Percentiles rank a stretch among this genome's conserved stretches.
These are phyloP conservation scores for Danionella cerebrum DNA, from an alignment of 2,113 vertebrate genomes.

Conservation along the genomic window DNA sequence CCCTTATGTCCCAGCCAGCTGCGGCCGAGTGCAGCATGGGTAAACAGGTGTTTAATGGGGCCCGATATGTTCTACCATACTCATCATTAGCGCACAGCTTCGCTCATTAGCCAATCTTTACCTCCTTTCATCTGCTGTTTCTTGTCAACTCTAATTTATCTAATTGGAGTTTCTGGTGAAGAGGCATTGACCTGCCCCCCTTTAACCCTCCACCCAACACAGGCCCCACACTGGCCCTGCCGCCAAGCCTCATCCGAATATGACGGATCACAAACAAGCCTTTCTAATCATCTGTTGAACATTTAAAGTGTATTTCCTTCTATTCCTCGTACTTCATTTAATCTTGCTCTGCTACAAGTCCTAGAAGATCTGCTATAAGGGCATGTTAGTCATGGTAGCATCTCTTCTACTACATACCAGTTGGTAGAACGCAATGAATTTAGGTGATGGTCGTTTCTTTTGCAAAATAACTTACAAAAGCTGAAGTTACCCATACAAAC, in stretches of 20 bases:
- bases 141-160: slow-evolving; percentile 65
- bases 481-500: no score
- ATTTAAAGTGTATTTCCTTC: no score
- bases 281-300: slow-evolving; percentile 28
- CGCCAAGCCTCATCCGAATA: slow-evolving; percentile 33
- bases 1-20: slow-evolving; percentile 44
- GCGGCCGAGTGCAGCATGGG: slow-evolving; percentile 5
- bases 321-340: background rate
- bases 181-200: slow-evolving; percentile 56
- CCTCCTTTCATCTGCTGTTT: slow-evolving; percentile 57
- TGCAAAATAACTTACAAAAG: no score
- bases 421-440: no score
- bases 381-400: no score
- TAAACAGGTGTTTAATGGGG: slow-evolving; percentile 59
- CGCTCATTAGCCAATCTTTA: slow-evolving; percentile 45
- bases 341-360: background rate
- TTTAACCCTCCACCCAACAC: slow-evolving; percentile 31
- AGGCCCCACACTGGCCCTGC: slow-evolving; percentile 27
- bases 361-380: no score
- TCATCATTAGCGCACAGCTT: slow-evolving; percentile 44
- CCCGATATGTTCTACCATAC: slow-evolving; percentile 25
- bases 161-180: slow-evolving; percentile 66
- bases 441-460: no score
- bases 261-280: slow-evolving; percentile 31
- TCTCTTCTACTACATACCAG: no score